phyloP scores from a whole-genome alignment of 2,113 vertebrate genomes.

The Melanotaenia duboulayi region DNA sequence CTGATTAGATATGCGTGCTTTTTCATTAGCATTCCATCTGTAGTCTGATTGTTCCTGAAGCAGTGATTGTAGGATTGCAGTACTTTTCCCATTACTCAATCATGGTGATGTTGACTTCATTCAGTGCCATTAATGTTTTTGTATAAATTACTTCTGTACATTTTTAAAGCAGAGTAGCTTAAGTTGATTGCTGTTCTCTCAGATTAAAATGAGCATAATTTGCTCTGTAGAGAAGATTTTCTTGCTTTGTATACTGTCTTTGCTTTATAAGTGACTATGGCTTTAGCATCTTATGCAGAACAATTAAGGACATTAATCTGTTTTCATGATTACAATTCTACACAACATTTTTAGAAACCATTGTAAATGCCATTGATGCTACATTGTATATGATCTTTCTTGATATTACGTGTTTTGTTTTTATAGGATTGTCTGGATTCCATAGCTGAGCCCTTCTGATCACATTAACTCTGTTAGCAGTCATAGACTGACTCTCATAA shows the following conservation, averaged over 20 bases:
- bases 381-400: slow-evolving; percentile 72
- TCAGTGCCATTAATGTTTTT: slow-evolving; percentile 91
- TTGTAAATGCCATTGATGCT: slow-evolving; percentile 77
- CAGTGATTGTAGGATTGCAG: slow-evolving; percentile 93
- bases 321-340: slow-evolving; percentile 63
- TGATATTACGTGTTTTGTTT: slow-evolving; percentile 72
- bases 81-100: slow-evolving; percentile 88
- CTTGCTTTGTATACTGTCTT: slow-evolving; percentile 51
- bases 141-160: slow-evolving; percentile 59
- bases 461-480: slow-evolving; percentile 53
- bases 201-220: slow-evolving; percentile 53
- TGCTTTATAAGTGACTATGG: slow-evolving; percentile 64
- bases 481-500: slow-evolving; percentile 42
- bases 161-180: slow-evolving; percentile 61
- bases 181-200: slow-evolving; percentile 50
- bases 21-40: slow-evolving; percentile 92
- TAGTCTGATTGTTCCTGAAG: slow-evolving; percentile 90
- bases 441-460: slow-evolving; percentile 64
- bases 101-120: slow-evolving; percentile 90
- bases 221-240: slow-evolving; percentile 41
- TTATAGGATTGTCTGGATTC: slow-evolving; percentile 61
- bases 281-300: slow-evolving; percentile 60
- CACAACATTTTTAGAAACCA: slow-evolving; percentile 70
- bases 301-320: slow-evolving; percentile 55
- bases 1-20: slow-evolving; percentile 82